A percentile compares a stretch with the other conserved stretches of the same genome.
phyloP scores from a whole-genome alignment of 2,797 vertebrate species.

The Pteropus rufus region DNA sequence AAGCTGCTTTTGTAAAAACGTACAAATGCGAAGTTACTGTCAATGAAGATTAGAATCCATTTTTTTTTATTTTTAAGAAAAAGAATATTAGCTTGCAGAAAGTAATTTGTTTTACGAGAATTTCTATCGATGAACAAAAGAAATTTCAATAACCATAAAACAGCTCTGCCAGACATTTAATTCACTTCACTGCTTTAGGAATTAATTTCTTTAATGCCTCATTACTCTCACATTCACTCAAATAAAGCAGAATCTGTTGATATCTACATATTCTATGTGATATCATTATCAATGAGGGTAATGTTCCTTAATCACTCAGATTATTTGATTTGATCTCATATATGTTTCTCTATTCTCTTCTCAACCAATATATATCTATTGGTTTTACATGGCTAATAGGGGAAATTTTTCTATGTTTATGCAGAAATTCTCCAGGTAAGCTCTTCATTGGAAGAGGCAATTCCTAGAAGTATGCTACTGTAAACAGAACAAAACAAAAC shows the following conservation, averaged over 20 bases:
- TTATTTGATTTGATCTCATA: background rate
- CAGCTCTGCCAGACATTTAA: background rate
- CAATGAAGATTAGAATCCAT: background rate
- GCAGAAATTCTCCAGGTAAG: background rate
- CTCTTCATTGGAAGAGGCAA: background rate
- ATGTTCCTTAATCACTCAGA: background rate
- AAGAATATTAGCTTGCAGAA: background rate
- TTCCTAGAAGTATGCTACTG: background rate
- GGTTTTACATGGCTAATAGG: background rate
- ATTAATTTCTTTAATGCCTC: conserved; percentile 16
- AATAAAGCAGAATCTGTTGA: background rate
- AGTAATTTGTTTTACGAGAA: conserved; percentile 12
- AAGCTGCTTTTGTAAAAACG: conserved; percentile 34
- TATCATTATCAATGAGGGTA: background rate
- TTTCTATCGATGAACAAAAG: conserved; percentile 19
- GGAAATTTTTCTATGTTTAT: background rate
- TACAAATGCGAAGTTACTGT: background rate
- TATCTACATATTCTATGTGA: background rate
- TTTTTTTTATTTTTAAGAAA: conserved; percentile 33
- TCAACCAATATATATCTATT: background rate
- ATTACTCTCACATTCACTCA: background rate
- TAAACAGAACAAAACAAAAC: too few species aligned
- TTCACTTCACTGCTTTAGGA: conserved; percentile 14
- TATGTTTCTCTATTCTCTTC: background rate
- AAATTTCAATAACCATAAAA: background rate